Evolutionary conservation across 2,113 vertebrate genomes (phyloP), one percentile per base, ranked within the genome.

Genomic region (Zootoca vivipara): DNA sequence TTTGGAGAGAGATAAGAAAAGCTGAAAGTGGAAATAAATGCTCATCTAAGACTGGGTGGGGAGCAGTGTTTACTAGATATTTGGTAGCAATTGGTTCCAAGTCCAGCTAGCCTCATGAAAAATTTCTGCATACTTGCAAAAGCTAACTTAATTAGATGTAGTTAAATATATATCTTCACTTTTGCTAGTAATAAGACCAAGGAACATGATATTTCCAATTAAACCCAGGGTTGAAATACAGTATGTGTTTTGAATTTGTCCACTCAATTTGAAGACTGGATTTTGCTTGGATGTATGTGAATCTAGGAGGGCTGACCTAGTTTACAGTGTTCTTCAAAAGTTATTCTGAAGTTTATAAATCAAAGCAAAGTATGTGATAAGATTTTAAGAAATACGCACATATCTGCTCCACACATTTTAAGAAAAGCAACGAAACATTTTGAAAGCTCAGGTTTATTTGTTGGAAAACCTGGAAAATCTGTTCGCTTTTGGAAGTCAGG

Each of bases 201-300:
- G 46, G 65, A 89, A 35, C 28, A 85, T 15, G 3, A n/a, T 24
- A 88, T 89, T 89, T 85, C 46, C 64, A 81, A 74, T 85, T 85
- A 85, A 79, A 89, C 26, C 0, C 30, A 12, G 6, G 56, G 12
- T 8, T 5, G 3, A 74, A 82, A 69, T 62, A 30, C 12, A 42
- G 26, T 42, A 3, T 64, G 8, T 64, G 3, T 86, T 86, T 62
- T 56, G 26, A 73, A 62, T 62, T 74, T 69, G 62, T 82, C 86
- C 22, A 65, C 22, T 72, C 58, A 24, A 81, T 73, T 35, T 73
- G 28, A 62, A 74, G 73, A n/a, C 69, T 73, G 70, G 12, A 87
- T 42, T 81, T 46, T 62, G 56, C 12, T 35, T 85, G n/a, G n/a
- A 40, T 62, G 35, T 12, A 52, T 28, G 7, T 74, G 46, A 74